These are phyloP conservation scores for Eledona agricola DNA, from an alignment of 2,888 invertebrate genomes.

Conservation along the genomic window DNA sequence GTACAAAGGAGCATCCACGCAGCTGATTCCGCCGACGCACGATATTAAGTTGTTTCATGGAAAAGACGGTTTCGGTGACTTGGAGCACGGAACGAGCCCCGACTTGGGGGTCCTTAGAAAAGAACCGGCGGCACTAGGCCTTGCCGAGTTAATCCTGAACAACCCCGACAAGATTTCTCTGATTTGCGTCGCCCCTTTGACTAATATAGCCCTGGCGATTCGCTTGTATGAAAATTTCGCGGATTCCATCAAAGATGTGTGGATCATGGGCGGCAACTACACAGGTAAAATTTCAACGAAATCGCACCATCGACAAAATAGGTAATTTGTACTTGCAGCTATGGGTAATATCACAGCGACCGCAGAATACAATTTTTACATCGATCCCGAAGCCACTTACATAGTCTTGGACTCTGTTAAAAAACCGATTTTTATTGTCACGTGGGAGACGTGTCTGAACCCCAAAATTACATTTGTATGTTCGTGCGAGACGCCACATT, in stretches of 20 bases:
- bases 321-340: conserved; percentile 54
- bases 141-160: conserved; percentile 68
- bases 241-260: conserved; percentile 71
- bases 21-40: conserved; percentile 61
- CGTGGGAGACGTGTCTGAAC: conserved; percentile 71
- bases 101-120: conserved; percentile 48
- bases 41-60: conserved; percentile 67
- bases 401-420: conserved; percentile 71
- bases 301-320: background rate
- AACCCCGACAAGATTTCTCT: conserved; percentile 69
- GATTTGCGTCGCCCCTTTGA: conserved; percentile 77
- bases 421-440: conserved; percentile 69
- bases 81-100: conserved; percentile 60
- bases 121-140: conserved; percentile 66
- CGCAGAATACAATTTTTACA: conserved; percentile 81
- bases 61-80: conserved; percentile 76
- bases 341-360: conserved; percentile 69
- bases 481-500: too few relatives aligned
- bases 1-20: conserved; percentile 69
- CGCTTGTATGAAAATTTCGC: conserved; percentile 74
- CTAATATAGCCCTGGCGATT: conserved; percentile 80
- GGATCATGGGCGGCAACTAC: conserved; percentile 82
- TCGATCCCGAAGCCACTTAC: conserved; percentile 80
- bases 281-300: conserved; percentile 65
- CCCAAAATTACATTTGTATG: conserved; percentile 40